Percentiles rank a stretch among this genome's conserved stretches.
Evolutionary conservation across 2,113 vertebrate species (phyloP).

Genomic region (Boulengerochromis microlepis): DNA sequence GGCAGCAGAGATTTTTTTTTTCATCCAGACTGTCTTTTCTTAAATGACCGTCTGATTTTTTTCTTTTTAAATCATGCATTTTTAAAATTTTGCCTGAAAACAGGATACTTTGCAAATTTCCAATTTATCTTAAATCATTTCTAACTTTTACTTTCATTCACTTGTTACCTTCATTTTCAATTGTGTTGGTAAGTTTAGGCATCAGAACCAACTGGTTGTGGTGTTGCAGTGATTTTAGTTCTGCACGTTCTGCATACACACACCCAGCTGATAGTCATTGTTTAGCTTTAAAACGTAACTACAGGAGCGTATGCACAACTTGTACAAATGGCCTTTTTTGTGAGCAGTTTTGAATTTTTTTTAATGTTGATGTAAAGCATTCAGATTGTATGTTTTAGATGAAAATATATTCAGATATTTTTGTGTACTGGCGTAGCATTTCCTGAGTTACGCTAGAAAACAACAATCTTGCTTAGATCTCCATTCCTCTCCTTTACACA

Average conservation of each 20-base stretch:
- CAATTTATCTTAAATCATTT: not conserved
- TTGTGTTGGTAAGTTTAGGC: not conserved
- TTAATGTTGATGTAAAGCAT: not conserved
- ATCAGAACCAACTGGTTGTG: not conserved
- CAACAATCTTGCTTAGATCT: not conserved
- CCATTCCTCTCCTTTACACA: not conserved
- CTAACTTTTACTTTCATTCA: not conserved
- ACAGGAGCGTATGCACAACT: not conserved
- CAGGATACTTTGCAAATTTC: not conserved
- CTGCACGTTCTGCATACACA: not conserved
- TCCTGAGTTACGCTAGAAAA: not conserved
- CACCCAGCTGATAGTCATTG: not conserved
- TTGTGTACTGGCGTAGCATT: not conserved
- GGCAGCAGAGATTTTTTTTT: not conserved
- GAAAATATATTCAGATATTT: not conserved
- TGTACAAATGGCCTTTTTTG: not conserved
- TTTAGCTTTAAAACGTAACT: not conserved
- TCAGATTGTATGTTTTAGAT: not conserved
- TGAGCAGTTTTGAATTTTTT: not conserved
- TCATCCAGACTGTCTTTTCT: not conserved
- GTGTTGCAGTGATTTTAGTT: not conserved
- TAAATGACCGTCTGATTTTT: not conserved
- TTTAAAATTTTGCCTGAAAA: not conserved
- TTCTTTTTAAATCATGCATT: not conserved
- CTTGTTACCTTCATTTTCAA: not conserved